These are phyloP conservation scores for Nysson spinosus DNA, from an alignment of 2,888 invertebrate genomes.

Conservation along the genomic window DNA sequence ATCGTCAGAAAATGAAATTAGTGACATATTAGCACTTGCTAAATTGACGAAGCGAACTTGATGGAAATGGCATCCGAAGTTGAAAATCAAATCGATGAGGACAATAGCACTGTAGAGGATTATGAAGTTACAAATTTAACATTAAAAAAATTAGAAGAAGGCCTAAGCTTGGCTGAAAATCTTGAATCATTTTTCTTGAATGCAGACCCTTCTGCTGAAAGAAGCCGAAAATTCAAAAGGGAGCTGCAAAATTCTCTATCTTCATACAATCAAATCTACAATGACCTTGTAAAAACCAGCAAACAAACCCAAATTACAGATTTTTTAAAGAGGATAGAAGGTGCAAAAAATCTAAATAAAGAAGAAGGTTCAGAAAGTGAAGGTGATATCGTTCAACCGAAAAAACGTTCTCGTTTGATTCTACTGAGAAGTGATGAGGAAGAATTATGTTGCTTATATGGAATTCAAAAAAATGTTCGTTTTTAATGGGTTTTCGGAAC, in stretches of 20 bases:
- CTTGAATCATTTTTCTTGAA: slow-evolving; percentile 43
- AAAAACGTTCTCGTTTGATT: slow-evolving; percentile 19
- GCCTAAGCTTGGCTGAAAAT: slow-evolving; percentile 33
- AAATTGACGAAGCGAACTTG: slow-evolving; percentile 31
- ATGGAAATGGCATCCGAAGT: slow-evolving; percentile 27
- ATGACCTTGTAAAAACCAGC: slow-evolving; percentile 37
- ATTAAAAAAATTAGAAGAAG: slow-evolving; percentile 39
- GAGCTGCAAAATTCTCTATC: too few species aligned
- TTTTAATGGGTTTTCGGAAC: too few species aligned
- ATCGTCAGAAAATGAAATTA: slow-evolving; percentile 23
- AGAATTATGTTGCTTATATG: too few species aligned
- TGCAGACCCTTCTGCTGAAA: slow-evolving; percentile 38
- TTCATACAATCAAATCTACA: slow-evolving; percentile 24
- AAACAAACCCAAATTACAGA: slow-evolving; percentile 28
- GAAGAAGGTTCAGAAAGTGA: slow-evolving; percentile 31
- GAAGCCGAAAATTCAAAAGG: too few species aligned
- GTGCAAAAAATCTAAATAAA: slow-evolving; percentile 28
- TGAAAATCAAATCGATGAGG: slow-evolving; percentile 33
- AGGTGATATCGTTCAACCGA: slow-evolving; percentile 21
- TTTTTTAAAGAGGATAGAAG: slow-evolving; percentile 31
- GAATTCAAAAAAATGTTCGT: too few species aligned
- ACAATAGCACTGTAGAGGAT: slow-evolving; percentile 22
- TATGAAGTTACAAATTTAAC: slow-evolving; percentile 27
- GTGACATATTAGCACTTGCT: slow-evolving; percentile 21
- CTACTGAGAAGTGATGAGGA: too few species aligned